Percentiles rank a stretch among this genome's conserved stretches.
Evolutionary conservation across 1,140 invertebrate genomes (phyloP).

Genomic region (Dysdera silvatica): DNA sequence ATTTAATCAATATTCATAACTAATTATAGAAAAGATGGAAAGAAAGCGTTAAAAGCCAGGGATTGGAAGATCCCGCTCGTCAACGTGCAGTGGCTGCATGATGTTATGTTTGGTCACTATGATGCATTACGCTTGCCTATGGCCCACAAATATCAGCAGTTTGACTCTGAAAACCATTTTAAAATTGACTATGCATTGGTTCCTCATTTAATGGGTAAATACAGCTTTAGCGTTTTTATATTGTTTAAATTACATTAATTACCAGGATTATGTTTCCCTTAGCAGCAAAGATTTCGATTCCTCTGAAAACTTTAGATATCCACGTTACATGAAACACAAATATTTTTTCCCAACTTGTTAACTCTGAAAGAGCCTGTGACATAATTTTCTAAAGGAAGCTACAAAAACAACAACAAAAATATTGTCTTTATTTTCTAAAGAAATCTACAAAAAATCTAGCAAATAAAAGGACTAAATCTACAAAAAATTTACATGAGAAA

Average conservation of each 20-base stretch:
- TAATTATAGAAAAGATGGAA: slow-evolving; percentile 63
- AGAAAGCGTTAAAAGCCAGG: slow-evolving; percentile 78
- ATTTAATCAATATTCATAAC: slow-evolving; percentile 3
- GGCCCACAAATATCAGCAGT: slow-evolving; percentile 83
- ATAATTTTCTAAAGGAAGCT: no score
- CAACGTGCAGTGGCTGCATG: slow-evolving; percentile 87
- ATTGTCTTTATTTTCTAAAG: no score
- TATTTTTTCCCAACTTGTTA: no score
- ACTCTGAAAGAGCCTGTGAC: no score
- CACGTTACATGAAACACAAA: no score
- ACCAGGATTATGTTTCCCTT: background rate
- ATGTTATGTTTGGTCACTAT: slow-evolving; percentile 81
- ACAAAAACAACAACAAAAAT: no score
- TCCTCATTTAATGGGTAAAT: slow-evolving; percentile 80
- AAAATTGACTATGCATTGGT: slow-evolving; percentile 77
- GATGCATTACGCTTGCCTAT: slow-evolving; percentile 63
- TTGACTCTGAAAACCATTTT: slow-evolving; percentile 68
- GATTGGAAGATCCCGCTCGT: slow-evolving; percentile 79
- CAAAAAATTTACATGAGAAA: no score
- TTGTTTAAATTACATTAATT: background rate
- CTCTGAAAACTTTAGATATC: no score
- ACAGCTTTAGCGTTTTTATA: background rate
- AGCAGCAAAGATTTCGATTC: no score
- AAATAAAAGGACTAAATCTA: no score
- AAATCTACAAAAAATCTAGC: no score